These are phyloP conservation scores for Picathartes gymnocephalus DNA, from an alignment of 2,113 vertebrate genomes.

Conservation along the genomic window DNA sequence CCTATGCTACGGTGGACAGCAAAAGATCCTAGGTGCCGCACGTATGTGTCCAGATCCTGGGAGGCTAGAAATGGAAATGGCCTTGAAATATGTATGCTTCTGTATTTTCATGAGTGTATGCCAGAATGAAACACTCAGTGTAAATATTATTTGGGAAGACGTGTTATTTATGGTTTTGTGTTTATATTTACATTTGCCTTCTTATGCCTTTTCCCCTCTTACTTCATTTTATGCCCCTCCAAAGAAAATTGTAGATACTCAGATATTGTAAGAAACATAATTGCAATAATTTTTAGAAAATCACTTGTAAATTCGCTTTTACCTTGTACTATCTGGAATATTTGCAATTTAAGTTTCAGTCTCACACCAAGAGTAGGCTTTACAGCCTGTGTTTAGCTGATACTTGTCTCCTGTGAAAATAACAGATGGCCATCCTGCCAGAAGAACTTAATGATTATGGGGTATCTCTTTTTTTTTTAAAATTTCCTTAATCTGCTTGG, in stretches of 20 bases:
- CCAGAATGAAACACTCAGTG: background rate
- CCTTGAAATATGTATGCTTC: background rate
- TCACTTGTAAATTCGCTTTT: background rate
- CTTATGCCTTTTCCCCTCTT: background rate
- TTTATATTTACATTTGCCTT: background rate
- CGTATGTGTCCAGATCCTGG: background rate
- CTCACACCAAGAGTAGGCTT: background rate
- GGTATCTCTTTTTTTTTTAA: background rate
- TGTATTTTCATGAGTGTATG: background rate
- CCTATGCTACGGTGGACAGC: background rate
- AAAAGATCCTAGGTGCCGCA: background rate
- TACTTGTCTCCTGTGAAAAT: background rate
- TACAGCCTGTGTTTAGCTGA: background rate
- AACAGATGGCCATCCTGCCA: background rate
- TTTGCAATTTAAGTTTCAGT: background rate
- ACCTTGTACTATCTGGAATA: background rate
- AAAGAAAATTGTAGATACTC: background rate
- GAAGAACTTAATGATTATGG: background rate
- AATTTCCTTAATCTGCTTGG: background rate
- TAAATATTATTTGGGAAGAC: background rate
- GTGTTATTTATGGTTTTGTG: background rate
- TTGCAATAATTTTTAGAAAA: background rate
- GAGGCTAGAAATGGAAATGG: background rate
- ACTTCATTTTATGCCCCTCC: background rate
- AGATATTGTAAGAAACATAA: background rate